Percentiles rank a stretch among this genome's conserved stretches.
phyloP scores from a whole-genome alignment of 2,888 invertebrate genomes.

The Sinhomidia bicolor region DNA sequence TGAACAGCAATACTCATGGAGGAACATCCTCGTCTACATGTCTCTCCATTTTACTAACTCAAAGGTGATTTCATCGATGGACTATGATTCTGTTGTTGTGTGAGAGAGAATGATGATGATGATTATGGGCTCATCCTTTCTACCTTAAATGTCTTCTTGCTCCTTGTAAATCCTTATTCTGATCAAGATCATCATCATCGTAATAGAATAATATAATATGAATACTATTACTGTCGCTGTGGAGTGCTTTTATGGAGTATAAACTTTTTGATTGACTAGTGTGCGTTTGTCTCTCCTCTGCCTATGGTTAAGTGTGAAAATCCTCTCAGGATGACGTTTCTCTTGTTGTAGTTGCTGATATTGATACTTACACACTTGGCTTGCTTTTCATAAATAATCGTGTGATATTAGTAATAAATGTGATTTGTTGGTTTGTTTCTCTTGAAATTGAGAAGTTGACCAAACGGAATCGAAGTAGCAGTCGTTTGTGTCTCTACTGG shows the following conservation, averaged over 20 bases:
- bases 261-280: conserved; percentile 72
- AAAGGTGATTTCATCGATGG: conserved; percentile 72
- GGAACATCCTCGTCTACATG: conserved; percentile 11
- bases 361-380: background rate
- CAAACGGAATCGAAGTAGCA: background rate
- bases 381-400: background rate
- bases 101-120: conserved; percentile 36
- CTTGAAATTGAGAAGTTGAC: background rate
- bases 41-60: conserved; percentile 18
- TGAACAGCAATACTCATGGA: conserved; percentile 1
- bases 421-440: background rate
- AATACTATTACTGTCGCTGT: conserved; percentile 62
- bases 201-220: conserved; percentile 29
- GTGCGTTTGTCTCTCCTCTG: conserved; percentile 64
- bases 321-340: conserved; percentile 6
- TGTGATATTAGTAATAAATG: background rate
- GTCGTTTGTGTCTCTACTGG: no score
- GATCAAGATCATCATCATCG: conserved; percentile 70
- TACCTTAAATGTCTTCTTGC: conserved; percentile 71
- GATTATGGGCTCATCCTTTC: conserved; percentile 72
- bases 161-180: conserved; percentile 75
- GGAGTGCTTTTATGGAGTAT: conserved; percentile 65
- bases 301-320: conserved; percentile 44
- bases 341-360: background rate
- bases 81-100: conserved; percentile 7